Evolutionary conservation across 1,140 invertebrate genomes (phyloP).

Genomic region (Delia radicum): DNA sequence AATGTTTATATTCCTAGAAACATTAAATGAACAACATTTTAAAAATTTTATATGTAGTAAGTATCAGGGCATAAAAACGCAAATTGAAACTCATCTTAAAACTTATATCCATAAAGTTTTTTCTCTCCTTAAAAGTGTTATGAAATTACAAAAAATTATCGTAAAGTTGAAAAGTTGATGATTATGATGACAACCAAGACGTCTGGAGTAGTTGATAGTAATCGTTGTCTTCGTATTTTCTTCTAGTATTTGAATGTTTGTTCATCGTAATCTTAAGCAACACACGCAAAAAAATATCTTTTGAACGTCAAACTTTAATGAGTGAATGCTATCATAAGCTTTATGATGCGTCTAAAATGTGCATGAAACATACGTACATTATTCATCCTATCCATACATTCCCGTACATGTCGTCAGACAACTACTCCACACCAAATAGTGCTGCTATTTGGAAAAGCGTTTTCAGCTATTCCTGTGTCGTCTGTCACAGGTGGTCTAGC

Average conservation of each 20-base stretch:
- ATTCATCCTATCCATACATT: too few relatives aligned
- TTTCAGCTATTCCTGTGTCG: too few relatives aligned
- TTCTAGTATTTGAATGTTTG: neutral
- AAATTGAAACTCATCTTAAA: neutral
- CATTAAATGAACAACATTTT: neutral
- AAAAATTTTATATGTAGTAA: neutral
- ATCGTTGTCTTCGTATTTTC: neutral
- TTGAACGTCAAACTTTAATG: slow-evolving; percentile 7
- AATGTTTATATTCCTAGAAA: neutral
- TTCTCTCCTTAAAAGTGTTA: neutral
- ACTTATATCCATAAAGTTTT: neutral
- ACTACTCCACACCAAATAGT: too few relatives aligned
- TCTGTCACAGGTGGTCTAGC: too few relatives aligned
- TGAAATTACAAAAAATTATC: neutral
- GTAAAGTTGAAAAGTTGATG: slow-evolving; percentile 16
- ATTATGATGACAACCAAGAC: slow-evolving; percentile 10
- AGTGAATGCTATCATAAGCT: neutral
- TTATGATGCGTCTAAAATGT: slow-evolving; percentile 18
- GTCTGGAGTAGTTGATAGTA: neutral
- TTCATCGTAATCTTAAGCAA: neutral
- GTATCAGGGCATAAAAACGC: neutral
- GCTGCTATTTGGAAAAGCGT: too few relatives aligned
- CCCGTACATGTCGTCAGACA: too few relatives aligned
- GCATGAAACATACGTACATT: too few relatives aligned
- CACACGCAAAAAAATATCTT: neutral